These are phyloP conservation scores for Hymenopus coronatus DNA, from an alignment of 2,888 invertebrate genomes.

Conservation along the genomic window DNA sequence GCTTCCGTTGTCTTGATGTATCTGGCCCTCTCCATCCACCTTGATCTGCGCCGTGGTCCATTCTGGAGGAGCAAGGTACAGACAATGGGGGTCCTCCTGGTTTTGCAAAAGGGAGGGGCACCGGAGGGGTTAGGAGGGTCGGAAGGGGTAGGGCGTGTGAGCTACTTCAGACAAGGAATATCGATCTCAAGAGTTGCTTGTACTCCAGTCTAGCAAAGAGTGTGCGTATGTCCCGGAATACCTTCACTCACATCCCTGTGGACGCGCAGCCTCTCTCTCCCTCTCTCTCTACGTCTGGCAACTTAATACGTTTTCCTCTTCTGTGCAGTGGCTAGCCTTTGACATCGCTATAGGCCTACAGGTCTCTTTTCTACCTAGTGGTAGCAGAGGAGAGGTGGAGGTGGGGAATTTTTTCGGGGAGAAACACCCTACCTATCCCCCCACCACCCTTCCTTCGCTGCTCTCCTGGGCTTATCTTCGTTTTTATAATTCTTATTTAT, in stretches of 20 bases:
- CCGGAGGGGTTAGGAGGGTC: not conserved
- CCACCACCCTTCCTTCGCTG: not conserved
- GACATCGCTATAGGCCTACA: not conserved
- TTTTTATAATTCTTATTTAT: not conserved
- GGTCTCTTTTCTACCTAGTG: not conserved
- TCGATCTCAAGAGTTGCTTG: not conserved
- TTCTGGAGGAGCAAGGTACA: not conserved
- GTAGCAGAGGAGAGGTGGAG: not conserved
- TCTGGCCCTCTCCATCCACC: not conserved
- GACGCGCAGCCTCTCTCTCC: not conserved
- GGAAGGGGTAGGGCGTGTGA: not conserved
- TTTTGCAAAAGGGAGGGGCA: not conserved
- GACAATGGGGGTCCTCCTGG: not conserved
- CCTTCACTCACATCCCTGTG: not conserved
- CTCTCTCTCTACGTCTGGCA: not conserved
- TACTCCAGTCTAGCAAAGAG: not conserved
- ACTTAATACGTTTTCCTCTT: not conserved
- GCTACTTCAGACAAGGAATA: conserved; percentile 6
- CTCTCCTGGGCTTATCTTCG: not conserved
- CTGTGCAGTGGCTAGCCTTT: not conserved
- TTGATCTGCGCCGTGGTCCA: not conserved
- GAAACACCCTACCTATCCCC: not conserved
- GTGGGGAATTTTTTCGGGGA: not conserved
- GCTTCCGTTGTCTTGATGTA: not conserved
- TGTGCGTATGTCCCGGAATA: not conserved